A percentile compares a stretch with the other conserved stretches of the same genome.
Evolutionary conservation across 2,113 vertebrate genomes (phyloP).

Genomic region (Azemiops feae): DNA sequence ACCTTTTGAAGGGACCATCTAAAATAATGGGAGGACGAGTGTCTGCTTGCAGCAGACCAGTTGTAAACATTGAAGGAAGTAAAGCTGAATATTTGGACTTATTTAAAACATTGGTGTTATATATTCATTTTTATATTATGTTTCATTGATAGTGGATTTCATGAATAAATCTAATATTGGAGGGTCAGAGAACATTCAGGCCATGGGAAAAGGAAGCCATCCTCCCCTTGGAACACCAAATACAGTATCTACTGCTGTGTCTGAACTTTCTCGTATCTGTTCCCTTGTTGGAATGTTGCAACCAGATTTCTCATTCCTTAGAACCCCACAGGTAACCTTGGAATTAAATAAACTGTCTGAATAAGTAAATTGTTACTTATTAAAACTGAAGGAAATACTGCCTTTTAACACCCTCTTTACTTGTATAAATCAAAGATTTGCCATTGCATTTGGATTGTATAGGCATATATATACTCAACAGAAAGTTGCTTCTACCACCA

Average conservation of each 20-base stretch:
- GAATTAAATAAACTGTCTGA: background rate
- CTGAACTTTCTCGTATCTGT: slow-evolving; percentile 85
- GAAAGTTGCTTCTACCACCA: background rate
- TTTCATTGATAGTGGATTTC: slow-evolving; percentile 74
- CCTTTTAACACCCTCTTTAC: background rate
- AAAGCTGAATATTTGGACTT: slow-evolving; percentile 18
- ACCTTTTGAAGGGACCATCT: background rate
- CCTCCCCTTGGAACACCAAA: slow-evolving; percentile 63
- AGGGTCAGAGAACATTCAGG: slow-evolving; percentile 57
- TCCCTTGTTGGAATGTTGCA: slow-evolving; percentile 85
- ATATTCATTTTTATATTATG: background rate
- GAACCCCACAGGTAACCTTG: slow-evolving; percentile 84
- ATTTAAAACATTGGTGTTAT: background rate
- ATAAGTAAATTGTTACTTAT: slow-evolving; percentile 5
- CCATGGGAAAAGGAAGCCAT: slow-evolving; percentile 58
- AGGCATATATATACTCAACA: background rate
- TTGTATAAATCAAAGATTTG: background rate
- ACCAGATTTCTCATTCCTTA: slow-evolving; percentile 87
- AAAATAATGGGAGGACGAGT: background rate
- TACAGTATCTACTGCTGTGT: slow-evolving; percentile 73
- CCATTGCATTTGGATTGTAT: background rate
- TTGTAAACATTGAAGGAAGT: slow-evolving; percentile 5
- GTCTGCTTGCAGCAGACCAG: background rate
- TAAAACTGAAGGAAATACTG: background rate
- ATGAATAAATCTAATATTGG: slow-evolving; percentile 73